phyloP scores from a whole-genome alignment of 1,140 invertebrate species.

The Liolophura sinensis region DNA sequence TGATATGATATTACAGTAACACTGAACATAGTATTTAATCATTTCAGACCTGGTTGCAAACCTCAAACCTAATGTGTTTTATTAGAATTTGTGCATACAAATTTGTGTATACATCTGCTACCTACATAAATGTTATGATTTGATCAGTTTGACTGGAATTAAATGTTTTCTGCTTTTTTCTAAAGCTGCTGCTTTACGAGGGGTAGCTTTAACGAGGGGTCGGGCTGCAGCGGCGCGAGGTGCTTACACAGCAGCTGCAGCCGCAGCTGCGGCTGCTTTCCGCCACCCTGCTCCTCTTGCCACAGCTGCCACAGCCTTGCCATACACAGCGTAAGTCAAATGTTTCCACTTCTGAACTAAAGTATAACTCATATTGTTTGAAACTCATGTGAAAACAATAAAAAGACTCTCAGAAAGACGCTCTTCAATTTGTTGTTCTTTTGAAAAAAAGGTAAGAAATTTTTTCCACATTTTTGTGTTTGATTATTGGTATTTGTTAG shows the following conservation, averaged over 20 bases:
- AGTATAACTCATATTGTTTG: background rate
- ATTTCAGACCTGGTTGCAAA: too few relatives aligned
- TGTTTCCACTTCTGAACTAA: slow-evolving; percentile 9
- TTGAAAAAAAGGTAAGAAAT: background rate
- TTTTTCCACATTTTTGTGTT: too few relatives aligned
- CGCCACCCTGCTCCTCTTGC: slow-evolving; percentile 73
- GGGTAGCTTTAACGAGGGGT: slow-evolving; percentile 73
- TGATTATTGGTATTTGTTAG: too few relatives aligned
- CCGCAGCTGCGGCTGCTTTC: slow-evolving; percentile 64
- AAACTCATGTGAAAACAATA: background rate
- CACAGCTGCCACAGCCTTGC: slow-evolving; percentile 73
- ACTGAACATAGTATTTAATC: too few relatives aligned
- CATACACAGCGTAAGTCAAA: slow-evolving; percentile 77
- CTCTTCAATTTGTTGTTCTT: background rate
- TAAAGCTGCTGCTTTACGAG: slow-evolving; percentile 68
- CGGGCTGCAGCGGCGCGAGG: slow-evolving; percentile 64
- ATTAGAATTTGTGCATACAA: background rate
- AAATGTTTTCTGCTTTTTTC: slow-evolving; percentile 68
- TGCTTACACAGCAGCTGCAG: slow-evolving; percentile 65
- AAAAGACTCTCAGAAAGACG: background rate
- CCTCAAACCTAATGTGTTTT: too few relatives aligned
- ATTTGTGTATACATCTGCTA: slow-evolving; percentile 21
- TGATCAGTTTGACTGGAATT: slow-evolving; percentile 70
- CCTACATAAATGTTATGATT: slow-evolving; percentile 45
- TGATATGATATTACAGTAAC: too few relatives aligned